Base-by-base conservation (phyloP, 30 jellyfish, hydroid and myxozoan genomes). In the Mastigias papua region DNA sequence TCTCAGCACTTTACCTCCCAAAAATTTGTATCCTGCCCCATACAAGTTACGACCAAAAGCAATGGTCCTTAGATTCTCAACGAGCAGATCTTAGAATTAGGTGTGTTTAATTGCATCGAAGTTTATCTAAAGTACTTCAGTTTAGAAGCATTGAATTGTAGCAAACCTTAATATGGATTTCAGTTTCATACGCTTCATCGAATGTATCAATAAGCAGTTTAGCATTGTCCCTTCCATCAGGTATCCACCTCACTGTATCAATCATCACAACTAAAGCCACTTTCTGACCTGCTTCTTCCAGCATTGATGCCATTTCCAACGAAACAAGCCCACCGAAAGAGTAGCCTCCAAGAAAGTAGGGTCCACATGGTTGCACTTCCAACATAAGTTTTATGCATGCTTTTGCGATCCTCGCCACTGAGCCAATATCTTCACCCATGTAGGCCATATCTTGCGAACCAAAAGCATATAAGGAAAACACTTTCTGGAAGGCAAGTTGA, bases 231-330 rank as follows among this genome's bases (percentile, higher is more conserved):
- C 96, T 69, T 29, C 89, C 96, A 1, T 25, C 68, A 22, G 96
- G 96, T 57, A 87, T 27, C 96, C 96, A 87, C 37, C 91, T 76
- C 13, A 79, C 86, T 3, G 96, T 87, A 49, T 87, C 96, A n/a
- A 87, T 57, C 96, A 87, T 87, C 21, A 87, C 86, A 30, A 87
- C 96, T 5, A 87, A 54, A 34, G 88, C 90, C 4, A 87, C 96
- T n/a, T 77, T 63, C 16, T 87, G 78, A 31, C 90, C 96, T 33
- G 37, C 54, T 19, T 60, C 37, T 67, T 76, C 71, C 37, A 87
- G 60, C 34, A 87, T 66, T 29, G 96, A 57, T 29, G 96, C 96
- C 84, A 87, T 87, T 57, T 87, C 96, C 0, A 87, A 78, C 13
- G 96, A 42, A 13, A 87, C 90, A 13, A 87, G 76, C 1, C 96